A percentile compares a stretch with the other conserved stretches of the same genome.
phyloP scores from a whole-genome alignment of 1,140 invertebrate species.

The Pseudachorutes palmiensis region DNA sequence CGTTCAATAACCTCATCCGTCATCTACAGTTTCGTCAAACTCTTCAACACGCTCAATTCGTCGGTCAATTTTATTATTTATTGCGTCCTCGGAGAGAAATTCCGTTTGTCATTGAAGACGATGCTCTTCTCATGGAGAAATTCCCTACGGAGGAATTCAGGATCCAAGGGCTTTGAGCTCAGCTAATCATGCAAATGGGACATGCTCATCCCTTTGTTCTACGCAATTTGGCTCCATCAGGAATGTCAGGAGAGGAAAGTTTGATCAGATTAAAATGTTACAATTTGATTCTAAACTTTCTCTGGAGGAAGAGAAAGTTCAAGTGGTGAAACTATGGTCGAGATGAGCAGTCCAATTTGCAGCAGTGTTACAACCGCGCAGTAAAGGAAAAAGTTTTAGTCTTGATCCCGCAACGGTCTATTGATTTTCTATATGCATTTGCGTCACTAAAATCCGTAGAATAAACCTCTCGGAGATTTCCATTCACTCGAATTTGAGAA shows the following conservation, averaged over 20 bases:
- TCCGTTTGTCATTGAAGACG: slow-evolving; percentile 1
- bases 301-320: not conserved
- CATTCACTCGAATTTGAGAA: no score
- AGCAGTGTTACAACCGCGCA: no score
- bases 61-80: slow-evolving; percentile 21
- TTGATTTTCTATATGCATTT: no score
- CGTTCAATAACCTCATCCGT: not conserved
- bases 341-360: no score
- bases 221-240: not conserved
- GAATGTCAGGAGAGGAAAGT: no score
- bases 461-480: no score
- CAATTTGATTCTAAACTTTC: not conserved
- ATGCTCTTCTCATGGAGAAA: not conserved
- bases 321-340: not conserved
- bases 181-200: not conserved
- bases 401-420: no score
- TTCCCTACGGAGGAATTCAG: not conserved
- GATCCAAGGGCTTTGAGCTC: not conserved
- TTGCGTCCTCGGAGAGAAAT: slow-evolving; percentile 14
- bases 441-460: no score
- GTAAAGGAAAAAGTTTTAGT: no score
- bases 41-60: slow-evolving; percentile 11
- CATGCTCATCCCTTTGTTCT: not conserved
- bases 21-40: slow-evolving; percentile 2
- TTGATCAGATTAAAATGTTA: not conserved